Evolutionary conservation across 2,888 invertebrate species (phyloP).

Genomic region (Atethmia centrago): DNA sequence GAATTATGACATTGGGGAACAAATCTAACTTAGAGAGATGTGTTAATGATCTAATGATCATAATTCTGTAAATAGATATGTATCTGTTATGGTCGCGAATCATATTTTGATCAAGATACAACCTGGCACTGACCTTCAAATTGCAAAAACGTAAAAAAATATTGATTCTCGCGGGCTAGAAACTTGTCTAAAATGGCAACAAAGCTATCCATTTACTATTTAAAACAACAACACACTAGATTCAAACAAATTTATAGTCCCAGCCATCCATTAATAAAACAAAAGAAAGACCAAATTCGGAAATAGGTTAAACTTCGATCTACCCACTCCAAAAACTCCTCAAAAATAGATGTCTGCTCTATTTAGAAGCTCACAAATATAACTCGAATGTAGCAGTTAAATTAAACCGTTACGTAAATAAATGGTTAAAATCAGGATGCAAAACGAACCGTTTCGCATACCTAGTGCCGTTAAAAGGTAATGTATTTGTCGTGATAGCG

Average conservation of each 20-base stretch:
- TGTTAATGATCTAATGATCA: too few species aligned
- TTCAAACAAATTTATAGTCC: not conserved
- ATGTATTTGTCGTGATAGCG: slow-evolving; percentile 49
- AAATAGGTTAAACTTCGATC: slow-evolving; percentile 31
- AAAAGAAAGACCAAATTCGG: slow-evolving; percentile 6
- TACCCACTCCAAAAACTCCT: not conserved
- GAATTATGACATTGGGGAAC: too few species aligned
- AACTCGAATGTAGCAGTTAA: slow-evolving; percentile 35
- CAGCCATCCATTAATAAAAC: slow-evolving; percentile 17
- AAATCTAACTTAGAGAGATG: too few species aligned
- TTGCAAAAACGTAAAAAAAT: too few species aligned
- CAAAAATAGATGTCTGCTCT: slow-evolving; percentile 27
- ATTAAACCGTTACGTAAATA: slow-evolving; percentile 47
- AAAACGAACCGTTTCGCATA: slow-evolving; percentile 42
- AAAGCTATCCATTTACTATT: slow-evolving; percentile 1
- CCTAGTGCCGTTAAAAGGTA: slow-evolving; percentile 41
- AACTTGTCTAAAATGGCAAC: not conserved
- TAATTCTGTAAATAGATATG: too few species aligned
- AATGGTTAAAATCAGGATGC: slow-evolving; percentile 52
- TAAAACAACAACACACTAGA: not conserved
- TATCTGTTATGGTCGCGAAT: too few species aligned
- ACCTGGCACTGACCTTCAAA: too few species aligned
- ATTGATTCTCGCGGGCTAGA: too few species aligned
- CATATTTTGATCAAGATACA: too few species aligned
- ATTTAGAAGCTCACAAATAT: slow-evolving; percentile 31